phyloP scores from a whole-genome alignment of 1,140 invertebrate genomes.

The Caenorhabditis tropicalis region DNA sequence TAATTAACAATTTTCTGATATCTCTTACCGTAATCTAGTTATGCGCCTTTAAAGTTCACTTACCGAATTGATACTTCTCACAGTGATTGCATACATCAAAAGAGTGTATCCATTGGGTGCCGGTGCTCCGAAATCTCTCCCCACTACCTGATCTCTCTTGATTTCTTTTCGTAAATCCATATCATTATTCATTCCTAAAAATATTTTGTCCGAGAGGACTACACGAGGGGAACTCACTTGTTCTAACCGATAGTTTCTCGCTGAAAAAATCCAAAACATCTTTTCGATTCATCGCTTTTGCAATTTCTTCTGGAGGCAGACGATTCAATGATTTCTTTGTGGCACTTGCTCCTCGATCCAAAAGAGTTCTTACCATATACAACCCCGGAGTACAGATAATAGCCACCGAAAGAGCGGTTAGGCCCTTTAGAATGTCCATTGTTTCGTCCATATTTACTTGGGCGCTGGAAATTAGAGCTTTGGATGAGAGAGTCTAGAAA shows the following conservation, averaged over 20 bases:
- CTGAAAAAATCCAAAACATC: background rate
- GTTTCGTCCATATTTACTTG: background rate
- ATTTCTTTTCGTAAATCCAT: background rate
- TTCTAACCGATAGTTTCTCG: background rate
- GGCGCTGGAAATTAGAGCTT: background rate
- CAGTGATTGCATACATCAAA: background rate
- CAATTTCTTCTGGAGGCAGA: background rate
- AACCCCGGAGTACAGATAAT: background rate
- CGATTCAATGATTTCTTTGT: background rate
- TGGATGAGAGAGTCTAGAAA: too few species aligned
- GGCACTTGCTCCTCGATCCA: background rate
- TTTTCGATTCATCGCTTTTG: background rate
- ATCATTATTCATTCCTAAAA: background rate
- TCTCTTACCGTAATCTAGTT: too few species aligned
- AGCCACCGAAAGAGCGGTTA: background rate
- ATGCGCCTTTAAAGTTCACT: too few species aligned
- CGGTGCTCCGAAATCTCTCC: background rate
- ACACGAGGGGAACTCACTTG: background rate
- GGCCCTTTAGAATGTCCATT: background rate
- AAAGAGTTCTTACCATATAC: background rate
- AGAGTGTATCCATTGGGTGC: background rate
- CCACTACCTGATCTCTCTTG: background rate
- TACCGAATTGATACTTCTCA: background rate
- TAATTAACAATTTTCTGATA: too few species aligned
- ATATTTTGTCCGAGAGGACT: background rate